A percentile compares a stretch with the other conserved stretches of the same genome.
phyloP scores from a whole-genome alignment of 1,140 invertebrate genomes.

The Bombus pascuorum region DNA sequence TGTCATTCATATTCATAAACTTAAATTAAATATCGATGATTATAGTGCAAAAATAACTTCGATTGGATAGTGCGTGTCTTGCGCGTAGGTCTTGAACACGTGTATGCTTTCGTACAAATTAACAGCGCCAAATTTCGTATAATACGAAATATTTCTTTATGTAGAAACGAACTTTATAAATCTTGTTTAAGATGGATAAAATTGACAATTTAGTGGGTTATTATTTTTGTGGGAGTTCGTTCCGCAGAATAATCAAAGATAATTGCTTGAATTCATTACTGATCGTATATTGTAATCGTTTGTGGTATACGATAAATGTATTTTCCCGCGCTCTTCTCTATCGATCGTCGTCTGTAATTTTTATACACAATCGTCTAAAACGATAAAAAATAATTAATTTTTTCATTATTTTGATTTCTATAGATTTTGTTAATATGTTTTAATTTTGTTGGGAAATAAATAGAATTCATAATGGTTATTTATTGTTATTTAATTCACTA shows the following conservation, averaged over 20 bases:
- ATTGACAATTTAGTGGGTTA: not conserved
- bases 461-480: not conserved
- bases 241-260: not conserved
- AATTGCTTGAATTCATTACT: not conserved
- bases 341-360: not conserved
- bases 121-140: not conserved
- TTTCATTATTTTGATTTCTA: not conserved
- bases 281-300: constrained; percentile 5
- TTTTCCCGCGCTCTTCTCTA: constrained; percentile 40
- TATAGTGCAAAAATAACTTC: not conserved
- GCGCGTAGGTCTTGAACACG: not conserved
- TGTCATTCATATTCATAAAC: not conserved
- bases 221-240: not conserved
- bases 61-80: not conserved
- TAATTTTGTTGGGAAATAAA: not conserved
- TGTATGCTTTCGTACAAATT: not conserved
- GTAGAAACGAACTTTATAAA: not conserved
- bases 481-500: not conserved
- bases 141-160: not conserved
- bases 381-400: not conserved
- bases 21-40: not conserved
- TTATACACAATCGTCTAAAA: not conserved
- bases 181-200: not conserved
- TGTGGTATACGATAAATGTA: constrained; percentile 15
- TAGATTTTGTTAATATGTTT: not conserved